Base-by-base conservation (phyloP, 2,113 vertebrate species). In the Butorides virescens region DNA sequence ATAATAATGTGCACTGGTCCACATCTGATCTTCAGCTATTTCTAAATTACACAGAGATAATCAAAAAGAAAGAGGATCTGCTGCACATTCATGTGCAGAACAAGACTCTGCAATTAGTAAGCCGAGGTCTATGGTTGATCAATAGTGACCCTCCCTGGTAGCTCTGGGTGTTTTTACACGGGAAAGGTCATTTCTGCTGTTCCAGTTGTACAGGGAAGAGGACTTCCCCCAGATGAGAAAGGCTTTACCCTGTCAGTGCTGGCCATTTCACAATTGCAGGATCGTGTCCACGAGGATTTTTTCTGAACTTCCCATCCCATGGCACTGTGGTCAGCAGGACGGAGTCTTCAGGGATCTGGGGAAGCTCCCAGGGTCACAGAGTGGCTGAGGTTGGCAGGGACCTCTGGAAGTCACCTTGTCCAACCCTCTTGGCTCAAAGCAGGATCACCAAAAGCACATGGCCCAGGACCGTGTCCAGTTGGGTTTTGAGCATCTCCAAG, bases 21-120 rank as follows among this genome's bases (percentile, higher is more conserved):
- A 90, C 80, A 95, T 97, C 91, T 96, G 49, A 46, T 96, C 86
- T 96, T 96, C 29, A 49, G 50, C 82, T 97, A 75, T 88, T 97
- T 92, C 93, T 85, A 83, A 97, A 97, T 95, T 87, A 92, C 88
- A 94, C 76, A 65, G 91, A 96, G 94, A 95, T 96, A 97, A 97
- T 97, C 84, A 97, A 96, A 97, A 97, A 92, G 86, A 96, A 96
- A 96, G 81, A 87, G 86, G 75, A 95, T 89, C 94, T 72, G 88
- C 39, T 92, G 63, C 74, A 86, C 87, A 63, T 94, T 95, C 62
- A 9, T 67, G 37, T 66, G 91, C 65, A 52, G 46, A 82, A 78
- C 63, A 75, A 59, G 76, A 52, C 44, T 75, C 37, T 74, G 72
- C 81, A 95, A 81, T 97, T 94, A 97, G 94, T 49, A 52, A 94